Conservation (phyloP, 2,888 invertebrate species). For the Mythimna vitellina region DNA sequence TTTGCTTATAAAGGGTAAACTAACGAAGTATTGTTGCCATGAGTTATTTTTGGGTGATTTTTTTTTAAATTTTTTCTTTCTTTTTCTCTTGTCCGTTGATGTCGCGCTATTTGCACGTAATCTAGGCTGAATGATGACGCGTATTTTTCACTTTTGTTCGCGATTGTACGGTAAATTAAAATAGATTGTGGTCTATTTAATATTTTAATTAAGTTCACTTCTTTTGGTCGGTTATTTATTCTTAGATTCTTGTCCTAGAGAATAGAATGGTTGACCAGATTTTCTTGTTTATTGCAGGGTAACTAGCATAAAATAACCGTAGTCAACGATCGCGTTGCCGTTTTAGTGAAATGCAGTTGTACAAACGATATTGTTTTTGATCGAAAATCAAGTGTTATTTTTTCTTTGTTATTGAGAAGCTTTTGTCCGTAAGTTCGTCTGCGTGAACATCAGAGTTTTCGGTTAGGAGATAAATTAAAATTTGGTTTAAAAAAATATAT, state of each 20-base stretch:
- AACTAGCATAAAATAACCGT: background rate
- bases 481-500: too few relatives aligned
- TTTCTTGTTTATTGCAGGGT: background rate
- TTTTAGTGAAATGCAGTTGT: background rate
- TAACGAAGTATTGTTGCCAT: slow-evolving; percentile 86
- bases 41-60: slow-evolving; percentile 75
- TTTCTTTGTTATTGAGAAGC: background rate
- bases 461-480: too few relatives aligned
- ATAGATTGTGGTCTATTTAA: slow-evolving; percentile 47
- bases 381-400: background rate
- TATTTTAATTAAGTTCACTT: slow-evolving; percentile 60
- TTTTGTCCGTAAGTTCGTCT: background rate
- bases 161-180: slow-evolving; percentile 53
- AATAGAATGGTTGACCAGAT: background rate
- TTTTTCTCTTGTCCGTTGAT: slow-evolving; percentile 46
- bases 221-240: slow-evolving; percentile 39
- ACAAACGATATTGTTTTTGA: too few relatives aligned
- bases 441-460: background rate
- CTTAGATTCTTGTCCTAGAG: slow-evolving; percentile 24
- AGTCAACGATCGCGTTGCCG: slow-evolving; percentile 11
- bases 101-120: slow-evolving; percentile 72
- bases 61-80: slow-evolving; percentile 57
- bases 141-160: slow-evolving; percentile 60
- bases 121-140: slow-evolving; percentile 65
- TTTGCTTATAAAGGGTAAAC: slow-evolving; percentile 72